Conservation (phyloP, 2,797 vertebrate genomes). For the Brotula barbata region DNA sequence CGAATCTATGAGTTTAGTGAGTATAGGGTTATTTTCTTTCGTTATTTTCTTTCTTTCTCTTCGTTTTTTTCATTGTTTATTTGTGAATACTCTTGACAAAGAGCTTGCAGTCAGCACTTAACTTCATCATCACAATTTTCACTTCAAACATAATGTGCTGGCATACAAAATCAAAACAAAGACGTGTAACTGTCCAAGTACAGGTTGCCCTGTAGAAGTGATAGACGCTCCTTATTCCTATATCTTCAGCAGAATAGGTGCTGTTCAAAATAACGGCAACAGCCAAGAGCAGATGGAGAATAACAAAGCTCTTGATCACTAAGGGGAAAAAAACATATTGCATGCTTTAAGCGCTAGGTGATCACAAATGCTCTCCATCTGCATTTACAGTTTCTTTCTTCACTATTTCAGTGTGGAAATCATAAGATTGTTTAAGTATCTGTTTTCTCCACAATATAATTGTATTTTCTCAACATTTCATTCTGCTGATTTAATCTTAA, state of each 20-base stretch:
- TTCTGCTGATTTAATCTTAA: constrained; percentile 17
- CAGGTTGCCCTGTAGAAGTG: constrained; percentile 6
- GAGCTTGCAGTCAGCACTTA: neutral
- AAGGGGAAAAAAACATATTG: neutral
- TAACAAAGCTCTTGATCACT: constrained; percentile 18
- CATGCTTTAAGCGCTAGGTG: neutral
- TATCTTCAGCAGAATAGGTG: constrained; percentile 23
- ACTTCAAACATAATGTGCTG: neutral
- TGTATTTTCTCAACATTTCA: neutral
- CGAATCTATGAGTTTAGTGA: too few relatives aligned
- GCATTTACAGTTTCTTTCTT: constrained; percentile 2
- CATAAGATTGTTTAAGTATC: too few relatives aligned
- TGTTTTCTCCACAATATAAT: constrained; percentile 13
- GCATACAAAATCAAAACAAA: neutral
- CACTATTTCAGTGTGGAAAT: neutral
- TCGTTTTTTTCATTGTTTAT: too few relatives aligned
- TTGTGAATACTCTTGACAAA: neutral
- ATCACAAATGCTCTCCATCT: neutral
- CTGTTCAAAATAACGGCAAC: constrained; percentile 4
- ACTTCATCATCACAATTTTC: neutral
- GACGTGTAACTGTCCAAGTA: neutral
- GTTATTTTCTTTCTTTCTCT: too few relatives aligned
- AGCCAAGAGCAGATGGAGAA: constrained; percentile 8
- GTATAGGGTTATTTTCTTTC: too few relatives aligned
- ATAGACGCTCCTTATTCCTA: constrained; percentile 22